Conservation (phyloP, 2,113 vertebrate species). For the Alligator mississippiensis region DNA sequence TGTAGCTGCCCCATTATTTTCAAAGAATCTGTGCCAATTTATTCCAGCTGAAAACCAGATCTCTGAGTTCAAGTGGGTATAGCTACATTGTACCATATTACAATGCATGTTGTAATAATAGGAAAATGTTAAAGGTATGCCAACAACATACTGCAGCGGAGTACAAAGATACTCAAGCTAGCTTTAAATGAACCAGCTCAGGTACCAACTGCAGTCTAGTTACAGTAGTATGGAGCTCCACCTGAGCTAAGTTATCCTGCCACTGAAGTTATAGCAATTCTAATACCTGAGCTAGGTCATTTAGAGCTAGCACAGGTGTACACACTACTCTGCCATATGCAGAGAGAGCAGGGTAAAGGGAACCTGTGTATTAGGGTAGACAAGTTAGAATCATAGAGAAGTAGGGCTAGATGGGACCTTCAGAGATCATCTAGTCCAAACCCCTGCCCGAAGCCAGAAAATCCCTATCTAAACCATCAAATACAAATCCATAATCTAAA, state of each 20-base stretch:
- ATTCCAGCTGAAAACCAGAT: constrained; percentile 25
- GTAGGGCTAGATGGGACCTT: too few species aligned
- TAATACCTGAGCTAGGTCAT: constrained; percentile 36
- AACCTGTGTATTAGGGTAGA: background rate
- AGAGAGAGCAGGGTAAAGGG: background rate
- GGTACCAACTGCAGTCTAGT: constrained; percentile 17
- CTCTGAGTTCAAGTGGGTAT: background rate
- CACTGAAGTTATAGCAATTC: constrained; percentile 37
- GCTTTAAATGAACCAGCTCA: background rate
- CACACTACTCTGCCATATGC: constrained; percentile 6
- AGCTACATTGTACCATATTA: background rate
- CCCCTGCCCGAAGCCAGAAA: too few species aligned
- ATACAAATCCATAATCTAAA: too few species aligned
- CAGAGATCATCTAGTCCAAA: too few species aligned
- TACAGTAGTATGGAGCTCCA: constrained; percentile 7
- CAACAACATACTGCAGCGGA: rapidly evolving
- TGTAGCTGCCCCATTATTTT: constrained; percentile 19
- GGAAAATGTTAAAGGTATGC: background rate
- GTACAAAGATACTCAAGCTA: background rate
- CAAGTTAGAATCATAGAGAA: background rate
- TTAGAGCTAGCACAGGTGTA: constrained; percentile 2
- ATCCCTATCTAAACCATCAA: too few species aligned
- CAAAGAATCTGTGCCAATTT: background rate
- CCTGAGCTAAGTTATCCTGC: constrained; percentile 7
- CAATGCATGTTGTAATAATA: background rate